Evolutionary conservation across 2,888 invertebrate genomes (phyloP), one percentile per base, ranked within the genome.

Genomic region (Erebia epiphron): DNA sequence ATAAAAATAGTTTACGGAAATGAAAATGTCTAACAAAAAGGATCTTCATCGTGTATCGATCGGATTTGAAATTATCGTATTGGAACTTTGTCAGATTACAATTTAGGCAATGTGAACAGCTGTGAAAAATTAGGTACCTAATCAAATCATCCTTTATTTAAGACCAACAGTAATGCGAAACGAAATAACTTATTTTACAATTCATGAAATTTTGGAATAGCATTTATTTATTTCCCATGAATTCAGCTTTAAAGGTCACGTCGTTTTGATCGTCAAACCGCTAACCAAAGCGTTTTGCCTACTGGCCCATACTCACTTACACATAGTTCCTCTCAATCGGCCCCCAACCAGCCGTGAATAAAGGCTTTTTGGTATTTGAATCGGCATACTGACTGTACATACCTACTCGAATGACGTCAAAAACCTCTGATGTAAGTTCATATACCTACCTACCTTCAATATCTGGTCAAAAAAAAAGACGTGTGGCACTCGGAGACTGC

Each of bases 61-160:
- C 77, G 80, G 83, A 83, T 84, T 83, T 84, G 83, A 84, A 82
- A 82, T 84, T 80, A 81, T 80, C 35, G 5, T 35, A 35, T 35
- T 35, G 35, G 35, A 35, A 35, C 35, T 35, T 26, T 35, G 35
- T 35, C 35, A 35, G 35, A 7, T 35, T 35, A 35, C 35, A 35
- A 35, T 35, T 7, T 35, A 35, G 35, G 35, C 35, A 35, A 35
- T 7, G 7, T 35, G 35, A 35, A 26, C 3, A 26, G 26, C 26
- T 26, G 26, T 26, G 3, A 26, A 35, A 7, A 35, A 35, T 35
- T 35, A 35, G 7, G 35, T 35, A 35, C 35, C 35, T 35, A 35
- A 35, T 35, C 35, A 35, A 35, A 35, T 35, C 7, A 7, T 35
- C 5, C 7, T 35, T 35, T 35, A 35, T 7, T 35, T 5, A 35